Conservation (phyloP, 2,797 vertebrate genomes). For the Euphonia xanthogaster region DNA sequence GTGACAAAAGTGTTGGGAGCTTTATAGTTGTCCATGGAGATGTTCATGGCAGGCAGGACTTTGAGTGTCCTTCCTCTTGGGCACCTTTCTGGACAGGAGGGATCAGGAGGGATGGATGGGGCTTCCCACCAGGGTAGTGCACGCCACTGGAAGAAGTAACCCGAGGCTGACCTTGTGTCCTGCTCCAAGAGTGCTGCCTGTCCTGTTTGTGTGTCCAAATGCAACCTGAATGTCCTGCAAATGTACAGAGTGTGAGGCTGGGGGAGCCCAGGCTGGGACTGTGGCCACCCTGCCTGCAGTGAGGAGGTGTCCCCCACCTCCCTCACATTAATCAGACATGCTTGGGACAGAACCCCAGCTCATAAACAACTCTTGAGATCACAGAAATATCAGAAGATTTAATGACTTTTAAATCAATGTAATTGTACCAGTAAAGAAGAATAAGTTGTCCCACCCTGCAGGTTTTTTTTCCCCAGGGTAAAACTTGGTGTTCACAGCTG, state of each 20-base stretch:
- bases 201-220: not conserved
- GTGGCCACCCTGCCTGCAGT: not conserved
- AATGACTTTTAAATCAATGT: not conserved
- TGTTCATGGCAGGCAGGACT: not conserved
- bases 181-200: not conserved
- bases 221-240: not conserved
- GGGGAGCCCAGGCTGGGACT: not conserved
- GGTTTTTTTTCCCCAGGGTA: not conserved
- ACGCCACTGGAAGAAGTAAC: accelerated
- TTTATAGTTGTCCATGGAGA: not conserved
- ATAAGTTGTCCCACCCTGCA: not conserved
- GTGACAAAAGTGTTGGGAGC: not conserved
- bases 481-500: not conserved
- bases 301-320: not conserved
- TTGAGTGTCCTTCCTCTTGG: not conserved
- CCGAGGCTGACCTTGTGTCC: not conserved
- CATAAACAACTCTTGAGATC: not conserved
- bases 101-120: accelerated
- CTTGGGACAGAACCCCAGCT: not conserved
- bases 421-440: not conserved
- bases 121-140: accelerated
- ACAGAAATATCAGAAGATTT: not conserved
- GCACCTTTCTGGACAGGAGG: not conserved
- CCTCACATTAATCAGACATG: not conserved
- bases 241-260: not conserved